These are phyloP conservation scores for Pachypeltis micranthus DNA, from an alignment of 1,140 invertebrate species.

Conservation along the genomic window DNA sequence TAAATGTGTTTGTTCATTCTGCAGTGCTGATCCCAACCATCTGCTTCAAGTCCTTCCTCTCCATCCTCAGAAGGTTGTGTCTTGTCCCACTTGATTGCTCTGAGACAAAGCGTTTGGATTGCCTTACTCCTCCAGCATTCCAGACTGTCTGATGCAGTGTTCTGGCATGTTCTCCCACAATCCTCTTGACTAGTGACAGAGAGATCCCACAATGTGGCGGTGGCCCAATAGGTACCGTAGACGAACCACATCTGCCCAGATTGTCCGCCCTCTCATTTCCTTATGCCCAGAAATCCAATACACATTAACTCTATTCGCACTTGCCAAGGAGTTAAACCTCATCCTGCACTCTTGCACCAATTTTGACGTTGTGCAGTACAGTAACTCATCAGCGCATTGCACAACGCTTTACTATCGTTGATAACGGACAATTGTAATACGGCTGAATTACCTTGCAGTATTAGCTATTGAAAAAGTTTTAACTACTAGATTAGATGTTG, in stretches of 20 bases:
- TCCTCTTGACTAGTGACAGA: not conserved
- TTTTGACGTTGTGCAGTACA: not conserved
- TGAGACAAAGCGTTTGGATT: too few species aligned
- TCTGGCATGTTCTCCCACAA: not conserved
- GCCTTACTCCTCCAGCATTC: too few species aligned
- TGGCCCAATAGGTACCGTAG: not conserved
- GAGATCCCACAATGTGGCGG: not conserved
- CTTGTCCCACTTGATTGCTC: too few species aligned
- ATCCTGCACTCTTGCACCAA: not conserved
- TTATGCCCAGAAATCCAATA: not conserved
- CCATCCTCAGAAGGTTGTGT: too few species aligned
- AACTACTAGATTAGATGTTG: not conserved
- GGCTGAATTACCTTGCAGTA: not conserved
- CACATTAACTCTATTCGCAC: not conserved
- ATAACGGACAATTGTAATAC: not conserved
- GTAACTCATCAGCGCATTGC: not conserved
- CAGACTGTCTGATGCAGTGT: too few species aligned
- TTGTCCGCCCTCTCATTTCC: too few species aligned
- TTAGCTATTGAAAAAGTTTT: not conserved
- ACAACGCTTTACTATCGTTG: not conserved
- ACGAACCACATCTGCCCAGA: not conserved
- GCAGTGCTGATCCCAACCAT: too few species aligned
- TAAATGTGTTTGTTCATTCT: too few species aligned
- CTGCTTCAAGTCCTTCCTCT: too few species aligned
- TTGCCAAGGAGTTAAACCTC: not conserved